These are phyloP conservation scores for Drosophila nigromelanica DNA, from an alignment of 1,140 invertebrate species.

Conservation along the genomic window DNA sequence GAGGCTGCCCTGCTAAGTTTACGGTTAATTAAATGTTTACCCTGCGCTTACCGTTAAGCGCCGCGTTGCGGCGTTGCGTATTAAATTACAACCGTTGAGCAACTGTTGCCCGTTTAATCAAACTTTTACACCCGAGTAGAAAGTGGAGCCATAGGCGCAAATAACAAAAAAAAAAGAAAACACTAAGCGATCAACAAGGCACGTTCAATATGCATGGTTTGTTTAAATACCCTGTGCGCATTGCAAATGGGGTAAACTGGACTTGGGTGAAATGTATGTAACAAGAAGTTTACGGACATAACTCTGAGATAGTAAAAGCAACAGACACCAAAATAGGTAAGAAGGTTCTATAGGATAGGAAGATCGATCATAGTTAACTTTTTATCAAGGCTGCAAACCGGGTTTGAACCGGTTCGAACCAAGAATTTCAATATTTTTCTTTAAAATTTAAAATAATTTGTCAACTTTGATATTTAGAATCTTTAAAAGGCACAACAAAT, in stretches of 20 bases:
- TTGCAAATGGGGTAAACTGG: neutral
- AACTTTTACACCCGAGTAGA: conserved; percentile 58
- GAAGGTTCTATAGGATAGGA: too few species aligned
- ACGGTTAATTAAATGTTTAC: conserved; percentile 80
- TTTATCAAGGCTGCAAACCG: too few species aligned
- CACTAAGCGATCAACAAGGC: conserved; percentile 27
- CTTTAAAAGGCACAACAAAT: too few species aligned
- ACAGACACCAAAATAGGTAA: too few species aligned
- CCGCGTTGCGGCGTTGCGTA: conserved; percentile 44
- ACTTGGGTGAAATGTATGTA: neutral
- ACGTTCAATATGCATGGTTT: conserved; percentile 15
- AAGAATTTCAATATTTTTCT: too few species aligned
- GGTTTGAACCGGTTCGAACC: too few species aligned
- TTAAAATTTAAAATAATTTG: too few species aligned
- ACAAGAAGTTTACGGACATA: neutral
- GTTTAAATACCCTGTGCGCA: neutral
- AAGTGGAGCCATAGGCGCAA: conserved; percentile 20
- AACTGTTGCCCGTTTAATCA: conserved; percentile 71
- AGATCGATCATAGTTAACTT: too few species aligned
- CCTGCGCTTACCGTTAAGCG: conserved; percentile 49
- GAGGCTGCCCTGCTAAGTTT: conserved; percentile 61
- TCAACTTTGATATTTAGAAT: too few species aligned
- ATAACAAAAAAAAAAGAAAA: neutral
- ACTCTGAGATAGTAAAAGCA: too few species aligned
- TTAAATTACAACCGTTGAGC: conserved; percentile 62